Percentiles rank a stretch among this genome's conserved stretches.
These are phyloP conservation scores for Nesometra sesokonis DNA, from an alignment of 35 echinoderm and acorn worm genomes.

Conservation along the genomic window DNA sequence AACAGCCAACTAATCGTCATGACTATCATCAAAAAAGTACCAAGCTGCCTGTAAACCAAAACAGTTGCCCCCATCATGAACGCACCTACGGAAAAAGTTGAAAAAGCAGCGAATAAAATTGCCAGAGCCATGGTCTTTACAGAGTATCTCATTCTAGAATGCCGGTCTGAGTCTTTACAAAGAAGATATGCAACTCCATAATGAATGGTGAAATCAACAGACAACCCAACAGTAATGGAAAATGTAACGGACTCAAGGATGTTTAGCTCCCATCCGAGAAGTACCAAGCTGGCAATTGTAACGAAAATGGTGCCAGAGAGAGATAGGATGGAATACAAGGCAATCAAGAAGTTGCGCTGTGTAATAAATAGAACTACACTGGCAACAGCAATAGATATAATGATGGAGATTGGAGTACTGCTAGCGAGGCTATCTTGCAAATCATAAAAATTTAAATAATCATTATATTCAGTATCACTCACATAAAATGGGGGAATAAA, in stretches of 20 bases:
- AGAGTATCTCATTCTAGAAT: slow-evolving; percentile 16
- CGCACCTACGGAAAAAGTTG: slow-evolving; percentile 77
- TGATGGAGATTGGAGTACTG: slow-evolving; percentile 61
- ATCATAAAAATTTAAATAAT: slow-evolving; percentile 84
- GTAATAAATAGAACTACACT: slow-evolving; percentile 81
- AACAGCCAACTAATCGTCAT: slow-evolving; percentile 74
- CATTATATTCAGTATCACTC: not conserved
- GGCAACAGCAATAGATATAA: slow-evolving; percentile 71
- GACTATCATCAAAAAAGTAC: slow-evolving; percentile 57
- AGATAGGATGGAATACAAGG: slow-evolving; percentile 69
- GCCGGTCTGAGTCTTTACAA: slow-evolving; percentile 53
- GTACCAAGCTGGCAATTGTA: slow-evolving; percentile 73
- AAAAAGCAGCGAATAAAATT: slow-evolving; percentile 69
- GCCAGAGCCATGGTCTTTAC: slow-evolving; percentile 49
- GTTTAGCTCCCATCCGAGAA: slow-evolving; percentile 96
- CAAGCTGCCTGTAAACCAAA: slow-evolving; percentile 52
- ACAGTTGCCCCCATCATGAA: slow-evolving; percentile 65
- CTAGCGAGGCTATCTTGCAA: slow-evolving; percentile 82
- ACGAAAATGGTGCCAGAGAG: slow-evolving; percentile 79
- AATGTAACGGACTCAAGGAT: slow-evolving; percentile 92
- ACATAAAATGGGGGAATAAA: slow-evolving; percentile 23
- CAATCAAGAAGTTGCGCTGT: slow-evolving; percentile 80
- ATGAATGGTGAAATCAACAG: slow-evolving; percentile 93
- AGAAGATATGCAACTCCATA: slow-evolving; percentile 80
- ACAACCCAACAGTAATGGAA: slow-evolving; percentile 86